Conservation (phyloP, 2,888 invertebrate genomes). For the Leptopilina syphax region DNA sequence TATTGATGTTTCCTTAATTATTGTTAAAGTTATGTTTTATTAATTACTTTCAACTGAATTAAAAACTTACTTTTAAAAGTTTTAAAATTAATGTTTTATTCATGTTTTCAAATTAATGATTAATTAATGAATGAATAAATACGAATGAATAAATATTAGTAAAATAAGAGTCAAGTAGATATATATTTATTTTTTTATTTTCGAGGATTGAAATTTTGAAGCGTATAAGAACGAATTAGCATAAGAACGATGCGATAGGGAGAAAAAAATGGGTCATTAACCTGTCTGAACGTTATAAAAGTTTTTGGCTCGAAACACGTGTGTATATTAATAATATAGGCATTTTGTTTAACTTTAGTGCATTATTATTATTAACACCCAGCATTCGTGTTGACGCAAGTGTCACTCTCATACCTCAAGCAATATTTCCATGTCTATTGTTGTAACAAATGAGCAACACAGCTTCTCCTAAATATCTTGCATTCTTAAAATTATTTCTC, state of each 20-base stretch:
- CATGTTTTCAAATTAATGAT: no score
- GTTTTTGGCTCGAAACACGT: background rate
- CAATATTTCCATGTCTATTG: constrained; percentile 1
- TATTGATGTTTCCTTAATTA: no score
- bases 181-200: no score
- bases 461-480: background rate
- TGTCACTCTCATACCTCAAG: constrained; percentile 16
- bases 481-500: background rate
- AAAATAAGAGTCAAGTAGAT: no score
- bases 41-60: no score
- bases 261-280: constrained; percentile 12
- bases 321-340: background rate
- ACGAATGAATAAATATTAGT: no score
- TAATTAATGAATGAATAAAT: no score
- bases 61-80: no score
- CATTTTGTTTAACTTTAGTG: background rate
- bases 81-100: no score
- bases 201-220: no score
- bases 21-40: no score
- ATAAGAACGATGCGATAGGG: background rate
- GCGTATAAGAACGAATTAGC: background rate
- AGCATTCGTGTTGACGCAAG: constrained; percentile 21
- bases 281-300: background rate
- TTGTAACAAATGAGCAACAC: background rate
- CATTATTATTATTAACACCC: constrained; percentile 14